Conservation (phyloP, 2,888 invertebrate species). For the Ischnus inquisitorius region DNA sequence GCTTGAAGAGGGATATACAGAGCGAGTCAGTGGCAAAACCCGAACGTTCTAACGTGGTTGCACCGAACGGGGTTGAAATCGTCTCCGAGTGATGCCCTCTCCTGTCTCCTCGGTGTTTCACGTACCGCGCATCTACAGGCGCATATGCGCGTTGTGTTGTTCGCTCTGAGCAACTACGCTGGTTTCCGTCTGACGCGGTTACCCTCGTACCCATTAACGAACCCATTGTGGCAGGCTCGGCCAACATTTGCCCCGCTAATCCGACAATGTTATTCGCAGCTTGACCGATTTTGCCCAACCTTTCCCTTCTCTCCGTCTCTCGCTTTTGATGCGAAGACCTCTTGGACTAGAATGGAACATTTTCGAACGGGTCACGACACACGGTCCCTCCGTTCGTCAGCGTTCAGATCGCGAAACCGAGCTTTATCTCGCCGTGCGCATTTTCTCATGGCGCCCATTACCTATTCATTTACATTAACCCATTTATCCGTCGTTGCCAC, state of each 20-base stretch:
- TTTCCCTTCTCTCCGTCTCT: neutral
- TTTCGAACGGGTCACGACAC: slow-evolving; percentile 46
- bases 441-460: slow-evolving; percentile 47
- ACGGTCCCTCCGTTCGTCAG: neutral
- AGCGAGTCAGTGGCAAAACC: slow-evolving; percentile 59
- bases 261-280: slow-evolving; percentile 76
- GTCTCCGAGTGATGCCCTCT: slow-evolving; percentile 35
- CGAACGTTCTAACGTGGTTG: slow-evolving; percentile 42
- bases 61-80: slow-evolving; percentile 40
- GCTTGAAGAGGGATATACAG: slow-evolving; percentile 17
- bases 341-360: neutral
- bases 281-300: slow-evolving; percentile 65
- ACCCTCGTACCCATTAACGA: slow-evolving; percentile 81
- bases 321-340: neutral
- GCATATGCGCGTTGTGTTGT: slow-evolving; percentile 55
- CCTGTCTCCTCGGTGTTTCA: neutral
- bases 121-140: neutral
- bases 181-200: slow-evolving; percentile 79
- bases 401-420: slow-evolving; percentile 53
- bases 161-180: slow-evolving; percentile 65
- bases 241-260: slow-evolving; percentile 81
- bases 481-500: slow-evolving; percentile 58
- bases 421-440: slow-evolving; percentile 48
- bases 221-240: slow-evolving; percentile 81
- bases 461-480: slow-evolving; percentile 62